Base-by-base conservation (phyloP, 2,113 vertebrate genomes). In the Pseudorhombus dupliciocellatus region DNA sequence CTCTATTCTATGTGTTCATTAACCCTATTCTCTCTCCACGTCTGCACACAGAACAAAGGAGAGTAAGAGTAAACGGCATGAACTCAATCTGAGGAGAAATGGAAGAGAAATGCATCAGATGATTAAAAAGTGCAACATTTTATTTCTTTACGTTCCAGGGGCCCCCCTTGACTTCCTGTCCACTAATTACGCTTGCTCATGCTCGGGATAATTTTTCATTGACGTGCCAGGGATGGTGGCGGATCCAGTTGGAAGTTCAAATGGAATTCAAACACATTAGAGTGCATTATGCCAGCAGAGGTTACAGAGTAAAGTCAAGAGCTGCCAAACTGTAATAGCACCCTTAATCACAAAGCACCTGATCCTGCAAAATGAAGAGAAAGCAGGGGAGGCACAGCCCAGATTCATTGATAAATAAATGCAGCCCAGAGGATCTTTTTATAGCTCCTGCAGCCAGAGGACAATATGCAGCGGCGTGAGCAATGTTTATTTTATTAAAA, bases 331-430 rank as follows among this genome's bases (percentile, higher is more conserved):
- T 67, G 65, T 88, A 79, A 87, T 84, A 66, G 83, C 48, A 20
- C 68, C 78, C 77, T 83, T 87, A 76, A 87, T 89, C 83, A 81
- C 62, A 55, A 69, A 81, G 80, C 83, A 81, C 73, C 79, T 78
- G 75, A 81, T 84, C 79, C 51, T 67, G 74, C 73, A 66, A 26
- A 53, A 12, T 25, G 66, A 70, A 71, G 52, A 14, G 66, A 70
- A 71, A 63, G 62, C 63, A 66, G 53, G 65, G 67, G 24, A 68
- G 71, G 64, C 40, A 22, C 62, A 50, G 60, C 59, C 80, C 67
- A 73, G 78, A 71, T 78, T 81, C 77, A 84, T 80, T 91, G 88
- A 90, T 81, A 78, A 88, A 87, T 80, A 83, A 83, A 88, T 60
- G 63, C 70, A 75, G 74, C 44, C 81, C 61, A 88, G 73, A 76